Percentiles rank a stretch among this genome's conserved stretches.
phyloP scores from a whole-genome alignment of 2,888 invertebrate species.

The Acanthopleura granulata region DNA sequence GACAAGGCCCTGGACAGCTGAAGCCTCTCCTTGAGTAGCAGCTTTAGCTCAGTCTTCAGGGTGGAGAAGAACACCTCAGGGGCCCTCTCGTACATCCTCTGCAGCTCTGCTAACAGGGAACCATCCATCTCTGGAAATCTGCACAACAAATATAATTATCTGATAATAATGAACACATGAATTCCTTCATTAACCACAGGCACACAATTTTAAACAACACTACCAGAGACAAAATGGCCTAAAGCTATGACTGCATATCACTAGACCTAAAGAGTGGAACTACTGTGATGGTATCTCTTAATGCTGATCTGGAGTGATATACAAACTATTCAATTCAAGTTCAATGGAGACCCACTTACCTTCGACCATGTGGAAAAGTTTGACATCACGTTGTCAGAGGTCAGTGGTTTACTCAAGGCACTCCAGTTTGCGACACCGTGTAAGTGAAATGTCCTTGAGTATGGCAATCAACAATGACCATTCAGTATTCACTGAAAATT shows the following conservation, averaged over 20 bases:
- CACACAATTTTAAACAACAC: no score
- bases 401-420: no score
- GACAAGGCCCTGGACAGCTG: constrained; percentile 37
- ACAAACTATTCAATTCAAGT: no score
- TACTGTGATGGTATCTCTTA: neutral
- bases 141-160: constrained; percentile 25
- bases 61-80: constrained; percentile 60
- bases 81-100: constrained; percentile 48
- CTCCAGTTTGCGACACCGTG: no score
- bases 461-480: no score
- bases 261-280: neutral
- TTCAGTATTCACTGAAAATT: no score
- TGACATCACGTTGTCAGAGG: no score
- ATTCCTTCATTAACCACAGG: neutral
- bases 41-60: constrained; percentile 42
- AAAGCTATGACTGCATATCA: no score
- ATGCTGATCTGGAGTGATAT: neutral
- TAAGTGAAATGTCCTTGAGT: no score
- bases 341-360: no score
- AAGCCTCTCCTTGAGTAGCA: constrained; percentile 35
- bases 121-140: constrained; percentile 56
- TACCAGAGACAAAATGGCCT: no score
- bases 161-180: neutral
- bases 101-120: constrained; percentile 50
- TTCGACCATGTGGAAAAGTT: no score